phyloP scores from a whole-genome alignment of 2,797 vertebrate species.

The Spinus pinus region DNA sequence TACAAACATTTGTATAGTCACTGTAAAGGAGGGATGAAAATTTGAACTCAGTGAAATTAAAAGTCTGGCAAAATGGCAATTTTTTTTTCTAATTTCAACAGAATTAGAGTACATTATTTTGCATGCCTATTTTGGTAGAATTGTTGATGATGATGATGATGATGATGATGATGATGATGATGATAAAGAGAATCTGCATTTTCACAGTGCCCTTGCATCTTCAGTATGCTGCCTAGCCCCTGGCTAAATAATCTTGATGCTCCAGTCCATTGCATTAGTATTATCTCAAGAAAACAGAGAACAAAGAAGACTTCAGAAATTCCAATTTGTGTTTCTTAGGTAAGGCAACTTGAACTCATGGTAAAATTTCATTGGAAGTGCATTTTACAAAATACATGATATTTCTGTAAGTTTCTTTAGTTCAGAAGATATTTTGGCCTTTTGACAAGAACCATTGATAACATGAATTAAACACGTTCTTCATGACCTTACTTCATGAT shows the following conservation, averaged over 20 bases:
- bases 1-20: not conserved
- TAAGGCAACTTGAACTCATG: not conserved
- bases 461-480: not conserved
- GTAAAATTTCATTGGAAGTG: not conserved
- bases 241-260: not conserved
- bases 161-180: not conserved
- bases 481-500: not conserved
- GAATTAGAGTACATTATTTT: not conserved
- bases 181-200: not conserved
- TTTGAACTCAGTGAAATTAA: not conserved
- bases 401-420: not conserved
- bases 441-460: not conserved
- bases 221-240: not conserved
- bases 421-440: not conserved
- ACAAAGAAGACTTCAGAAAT: not conserved
- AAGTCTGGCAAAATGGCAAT: not conserved
- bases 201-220: not conserved
- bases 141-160: not conserved
- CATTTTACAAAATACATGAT: not conserved
- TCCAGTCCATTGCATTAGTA: not conserved
- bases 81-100: not conserved
- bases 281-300: not conserved
- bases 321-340: not conserved
- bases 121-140: not conserved
- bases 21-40: not conserved